Percentiles rank a stretch among this genome's conserved stretches.
phyloP scores from a whole-genome alignment of 2,888 invertebrate species.

The Nysson spinosus region DNA sequence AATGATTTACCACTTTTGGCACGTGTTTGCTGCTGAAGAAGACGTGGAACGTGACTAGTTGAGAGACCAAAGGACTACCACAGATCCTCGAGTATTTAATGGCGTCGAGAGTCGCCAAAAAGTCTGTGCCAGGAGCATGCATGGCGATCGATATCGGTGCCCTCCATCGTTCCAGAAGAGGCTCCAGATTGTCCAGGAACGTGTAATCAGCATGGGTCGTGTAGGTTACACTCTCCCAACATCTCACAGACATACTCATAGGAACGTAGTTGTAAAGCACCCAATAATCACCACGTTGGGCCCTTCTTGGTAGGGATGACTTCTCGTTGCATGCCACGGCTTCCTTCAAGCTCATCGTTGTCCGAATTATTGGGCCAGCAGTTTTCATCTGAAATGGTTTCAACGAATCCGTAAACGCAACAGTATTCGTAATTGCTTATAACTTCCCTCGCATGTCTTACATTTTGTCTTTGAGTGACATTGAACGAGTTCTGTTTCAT shows the following conservation, averaged over 20 bases:
- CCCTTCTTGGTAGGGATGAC: constrained; percentile 80
- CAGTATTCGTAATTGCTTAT: too few relatives aligned
- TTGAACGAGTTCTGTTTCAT: too few relatives aligned
- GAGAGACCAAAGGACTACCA: constrained; percentile 84
- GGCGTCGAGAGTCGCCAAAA: constrained; percentile 86
- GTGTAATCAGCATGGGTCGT: constrained; percentile 95
- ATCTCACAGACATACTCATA: constrained; percentile 83
- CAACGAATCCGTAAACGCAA: constrained; percentile 3
- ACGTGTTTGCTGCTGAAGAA: constrained; percentile 93
- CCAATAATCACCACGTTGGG: constrained; percentile 91
- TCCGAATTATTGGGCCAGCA: constrained; percentile 32
- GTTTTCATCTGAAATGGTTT: constrained; percentile 31
- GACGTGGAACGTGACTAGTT: constrained; percentile 92
- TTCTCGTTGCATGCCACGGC: constrained; percentile 83
- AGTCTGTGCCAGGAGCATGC: constrained; percentile 92
- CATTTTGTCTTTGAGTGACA: too few relatives aligned
- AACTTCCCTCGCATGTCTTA: too few relatives aligned
- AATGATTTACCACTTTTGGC: constrained; percentile 81
- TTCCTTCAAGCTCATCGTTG: constrained; percentile 75
- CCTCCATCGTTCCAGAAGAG: constrained; percentile 90
- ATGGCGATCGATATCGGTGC: constrained; percentile 92
- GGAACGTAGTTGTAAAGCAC: constrained; percentile 91
- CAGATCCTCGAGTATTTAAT: constrained; percentile 91
- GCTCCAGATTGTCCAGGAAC: constrained; percentile 92
- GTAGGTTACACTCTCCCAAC: constrained; percentile 92